Evolutionary conservation across 2,113 vertebrate genomes (phyloP).

Genomic region (Albula goreensis): DNA sequence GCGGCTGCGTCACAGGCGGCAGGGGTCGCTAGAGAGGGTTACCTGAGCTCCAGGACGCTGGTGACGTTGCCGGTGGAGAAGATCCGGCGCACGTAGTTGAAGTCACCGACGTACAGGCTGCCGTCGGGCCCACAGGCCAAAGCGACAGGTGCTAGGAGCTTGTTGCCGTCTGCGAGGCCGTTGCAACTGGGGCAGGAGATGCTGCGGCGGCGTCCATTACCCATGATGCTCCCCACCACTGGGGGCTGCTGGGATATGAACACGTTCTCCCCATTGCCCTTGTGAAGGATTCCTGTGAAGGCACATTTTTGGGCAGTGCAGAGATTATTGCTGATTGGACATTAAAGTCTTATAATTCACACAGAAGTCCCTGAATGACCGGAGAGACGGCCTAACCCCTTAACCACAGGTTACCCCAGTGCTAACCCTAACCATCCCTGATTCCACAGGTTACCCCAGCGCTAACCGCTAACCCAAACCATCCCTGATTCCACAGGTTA

Average conservation of each 20-base stretch:
- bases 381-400: too few relatives aligned
- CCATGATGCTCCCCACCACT: constrained; percentile 95
- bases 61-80: constrained; percentile 96
- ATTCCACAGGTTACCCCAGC: too few relatives aligned
- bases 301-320: neutral
- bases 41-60: constrained; percentile 96
- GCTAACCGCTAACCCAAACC: too few relatives aligned
- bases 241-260: constrained; percentile 98
- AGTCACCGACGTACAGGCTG: constrained; percentile 96
- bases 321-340: too few relatives aligned
- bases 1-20: too few relatives aligned
- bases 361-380: too few relatives aligned
- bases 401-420: too few relatives aligned
- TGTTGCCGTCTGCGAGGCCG: constrained; percentile 95
- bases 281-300: constrained; percentile 89
- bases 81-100: constrained; percentile 97
- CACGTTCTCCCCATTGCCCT: constrained; percentile 95
- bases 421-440: too few relatives aligned
- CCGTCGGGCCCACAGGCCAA: constrained; percentile 90
- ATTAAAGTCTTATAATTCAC: too few relatives aligned
- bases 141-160: constrained; percentile 92
- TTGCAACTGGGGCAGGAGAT: constrained; percentile 98
- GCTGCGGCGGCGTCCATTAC: constrained; percentile 90
- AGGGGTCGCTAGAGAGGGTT: constrained; percentile 19
- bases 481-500: too few relatives aligned